Base-by-base conservation (phyloP, 2,888 invertebrate genomes). In the Drosophila yooni region DNA sequence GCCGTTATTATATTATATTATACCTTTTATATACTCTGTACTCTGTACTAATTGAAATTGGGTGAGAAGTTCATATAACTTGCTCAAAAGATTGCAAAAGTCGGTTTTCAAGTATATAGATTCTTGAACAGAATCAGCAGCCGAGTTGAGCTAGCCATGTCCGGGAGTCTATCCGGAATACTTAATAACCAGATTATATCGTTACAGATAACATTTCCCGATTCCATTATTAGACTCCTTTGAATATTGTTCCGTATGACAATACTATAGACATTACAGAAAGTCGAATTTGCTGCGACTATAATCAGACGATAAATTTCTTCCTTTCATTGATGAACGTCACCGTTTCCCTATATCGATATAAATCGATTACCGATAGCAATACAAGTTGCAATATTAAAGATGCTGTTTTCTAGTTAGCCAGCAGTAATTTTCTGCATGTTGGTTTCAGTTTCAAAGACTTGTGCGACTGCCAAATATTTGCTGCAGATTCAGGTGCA, bases 321-420 rank as follows among this genome's bases (percentile, higher is more conserved):
- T 3, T 3, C 1, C 8, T 3, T 8, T 21, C n/a, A n/a, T n/a
- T 0, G 43, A 2, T 6, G 2, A n/a, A 10, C 1, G 11, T 6
- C n/a, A 6, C n/a, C 11, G 3, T 46, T 46, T 13, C 0, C 21
- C 10, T 10, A n/a, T 3, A 46, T 46, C 46, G 46, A 46, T 46
- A 46, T 46, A 46, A 46, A 46, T 46, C 46, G 46, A 25, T 25
- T 15, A 25, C 3, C 46, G 21, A 46, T 8, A 46, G 46, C 15
- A 25, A 15, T 3, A 25, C 21, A 25, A 46, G 21, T 25, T 25
- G 15, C 46, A 25, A 8, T 46, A 25, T 46, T 46, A 8, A 7
- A 4, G 8, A 25, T 46, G 15, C 2, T 25, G 21, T 25, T 46
- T 25, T 7, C 46, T 1, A 15, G 21, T 25, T 46, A 8, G 3